Evolutionary conservation across 2,113 vertebrate species (phyloP), one percentile per base, ranked within the genome.

Genomic region (Jacana jacana): DNA sequence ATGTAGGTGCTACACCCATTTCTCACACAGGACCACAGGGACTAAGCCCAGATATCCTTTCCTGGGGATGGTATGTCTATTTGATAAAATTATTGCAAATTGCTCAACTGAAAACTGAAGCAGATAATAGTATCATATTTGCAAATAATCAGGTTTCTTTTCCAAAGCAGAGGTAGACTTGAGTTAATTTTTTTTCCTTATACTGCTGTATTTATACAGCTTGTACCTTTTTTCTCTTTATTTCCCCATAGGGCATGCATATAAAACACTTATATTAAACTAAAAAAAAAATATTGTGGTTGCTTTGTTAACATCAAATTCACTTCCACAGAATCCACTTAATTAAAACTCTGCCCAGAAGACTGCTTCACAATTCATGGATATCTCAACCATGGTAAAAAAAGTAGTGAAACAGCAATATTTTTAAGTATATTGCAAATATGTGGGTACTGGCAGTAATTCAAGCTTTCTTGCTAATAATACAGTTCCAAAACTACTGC

Each of bases 381-480:
- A 49, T 69, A 57, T 66, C 13, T 51, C 80, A 86, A 33, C 31
- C 39, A 58, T 24, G 13, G 37, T 85, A 44, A 94, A 77, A 92
- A 58, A 58, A 58, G 9, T 11, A 93, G 54, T 58, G 55, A 77
- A 94, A 68, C 61, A 73, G 39, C 11, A 64, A 75, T 55, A 77
- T 65, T 84, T 96, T 91, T 22, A 90, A 86, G 49, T 57, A 39
- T 69, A 75, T 89, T 94, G 63, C 46, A 93, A 86, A 73, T 30
- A 44, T 33, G n/a, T 27, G 54, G 68, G 37, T 69, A 83, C 48
- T 64, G 55, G 65, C 81, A 30, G 11, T 88, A 95, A 93, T 77
- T 94, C 65, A 97, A 95, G 37, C 24, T 80, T 93, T 85, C 63
- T 89, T 92, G 58, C 31, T 88, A 93, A 91, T 91, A 95, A 81